Evolutionary conservation across 2,797 vertebrate genomes (phyloP).

Genomic region (Cyprinodon diabolis): DNA sequence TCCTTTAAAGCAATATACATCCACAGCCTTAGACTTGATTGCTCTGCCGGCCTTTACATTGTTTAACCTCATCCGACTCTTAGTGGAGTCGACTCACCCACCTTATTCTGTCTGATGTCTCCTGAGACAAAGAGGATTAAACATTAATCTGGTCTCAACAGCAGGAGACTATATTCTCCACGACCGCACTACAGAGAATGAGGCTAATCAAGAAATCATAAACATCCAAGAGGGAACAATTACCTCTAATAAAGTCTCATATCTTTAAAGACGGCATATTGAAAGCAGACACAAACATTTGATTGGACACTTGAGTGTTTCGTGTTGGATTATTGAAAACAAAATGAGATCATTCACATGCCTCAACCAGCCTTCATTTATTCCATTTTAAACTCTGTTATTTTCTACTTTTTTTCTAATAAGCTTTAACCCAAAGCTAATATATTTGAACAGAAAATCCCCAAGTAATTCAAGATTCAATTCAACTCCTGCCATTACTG

Average conservation of each 20-base stretch:
- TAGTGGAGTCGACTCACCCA: constrained; percentile 22
- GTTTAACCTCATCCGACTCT: constrained; percentile 28
- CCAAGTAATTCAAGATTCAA: not conserved
- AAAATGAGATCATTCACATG: constrained; percentile 7
- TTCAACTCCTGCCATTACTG: not conserved
- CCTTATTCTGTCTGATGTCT: constrained; percentile 53
- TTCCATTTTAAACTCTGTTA: not conserved
- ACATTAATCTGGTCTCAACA: constrained; percentile 66
- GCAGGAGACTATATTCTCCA: constrained; percentile 46
- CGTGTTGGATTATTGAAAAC: constrained; percentile 3
- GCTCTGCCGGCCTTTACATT: constrained; percentile 45
- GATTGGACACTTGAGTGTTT: constrained; percentile 49
- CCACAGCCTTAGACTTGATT: constrained; percentile 1
- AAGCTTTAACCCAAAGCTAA: not conserved
- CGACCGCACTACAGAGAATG: constrained; percentile 58
- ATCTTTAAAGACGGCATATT: constrained; percentile 40
- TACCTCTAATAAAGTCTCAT: constrained; percentile 62
- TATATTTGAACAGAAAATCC: not conserved
- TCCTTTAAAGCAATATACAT: constrained; percentile 3
- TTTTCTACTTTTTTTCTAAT: not conserved
- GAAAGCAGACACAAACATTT: constrained; percentile 26
- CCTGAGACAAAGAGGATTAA: constrained; percentile 76
- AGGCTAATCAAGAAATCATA: constrained; percentile 65
- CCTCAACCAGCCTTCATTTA: not conserved
- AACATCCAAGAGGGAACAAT: constrained; percentile 63